Conservation (phyloP, 2,888 invertebrate species). For the Drosophila lacicola region DNA sequence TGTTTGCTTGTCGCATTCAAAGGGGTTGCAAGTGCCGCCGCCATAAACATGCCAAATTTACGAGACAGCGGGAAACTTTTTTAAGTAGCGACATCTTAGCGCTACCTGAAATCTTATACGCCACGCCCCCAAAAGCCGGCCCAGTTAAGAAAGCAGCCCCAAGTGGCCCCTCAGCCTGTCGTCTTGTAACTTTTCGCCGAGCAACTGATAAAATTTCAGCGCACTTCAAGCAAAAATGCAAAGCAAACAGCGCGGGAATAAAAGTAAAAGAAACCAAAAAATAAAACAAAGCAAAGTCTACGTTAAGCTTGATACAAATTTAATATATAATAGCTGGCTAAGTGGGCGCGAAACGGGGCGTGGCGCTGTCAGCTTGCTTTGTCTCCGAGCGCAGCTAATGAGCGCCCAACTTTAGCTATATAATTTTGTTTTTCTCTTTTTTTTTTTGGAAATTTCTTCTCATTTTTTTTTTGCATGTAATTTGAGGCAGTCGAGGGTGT, state of each 20-base stretch:
- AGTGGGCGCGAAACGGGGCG: slow-evolving; percentile 42
- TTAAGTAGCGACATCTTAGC: slow-evolving; percentile 65
- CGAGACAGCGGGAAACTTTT: slow-evolving; percentile 66
- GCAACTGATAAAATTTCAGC: slow-evolving; percentile 55
- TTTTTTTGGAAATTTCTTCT: slow-evolving; percentile 14
- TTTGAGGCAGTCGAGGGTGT: slow-evolving; percentile 18
- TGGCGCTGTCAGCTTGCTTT: slow-evolving; percentile 40
- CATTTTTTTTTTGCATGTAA: slow-evolving; percentile 28
- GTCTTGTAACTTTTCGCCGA: slow-evolving; percentile 17
- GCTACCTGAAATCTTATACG: slow-evolving; percentile 64
- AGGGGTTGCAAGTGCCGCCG: slow-evolving; percentile 46
- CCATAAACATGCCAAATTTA: slow-evolving; percentile 71
- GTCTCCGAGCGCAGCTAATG: slow-evolving; percentile 59
- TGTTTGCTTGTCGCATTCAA: slow-evolving; percentile 16
- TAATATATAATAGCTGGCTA: slow-evolving; percentile 48
- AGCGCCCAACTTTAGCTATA: slow-evolving; percentile 45
- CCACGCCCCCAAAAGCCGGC: slow-evolving; percentile 1
- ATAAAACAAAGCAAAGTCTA: slow-evolving; percentile 54
- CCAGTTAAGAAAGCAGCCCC: background rate
- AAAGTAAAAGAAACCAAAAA: slow-evolving; percentile 27
- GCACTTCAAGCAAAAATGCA: slow-evolving; percentile 36
- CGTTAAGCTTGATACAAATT: slow-evolving; percentile 69
- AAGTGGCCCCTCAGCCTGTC: slow-evolving; percentile 7
- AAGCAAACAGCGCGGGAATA: slow-evolving; percentile 31
- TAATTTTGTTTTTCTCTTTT: background rate